Percentiles rank a stretch among this genome's conserved stretches.
phyloP scores from a whole-genome alignment of 2,888 invertebrate genomes.

The Agapostemon virescens region DNA sequence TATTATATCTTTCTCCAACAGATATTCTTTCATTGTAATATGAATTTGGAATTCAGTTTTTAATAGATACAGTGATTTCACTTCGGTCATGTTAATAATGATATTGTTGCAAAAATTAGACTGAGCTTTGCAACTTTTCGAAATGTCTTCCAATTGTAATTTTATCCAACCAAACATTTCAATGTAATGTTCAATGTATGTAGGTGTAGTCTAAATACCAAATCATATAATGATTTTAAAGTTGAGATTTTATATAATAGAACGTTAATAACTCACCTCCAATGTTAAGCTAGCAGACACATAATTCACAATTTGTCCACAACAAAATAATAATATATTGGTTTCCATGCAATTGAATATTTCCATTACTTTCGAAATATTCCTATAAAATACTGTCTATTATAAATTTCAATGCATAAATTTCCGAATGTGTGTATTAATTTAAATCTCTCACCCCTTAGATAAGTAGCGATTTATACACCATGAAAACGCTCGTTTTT shows the following conservation, averaged over 20 bases:
- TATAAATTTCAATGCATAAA: neutral
- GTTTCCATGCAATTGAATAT: constrained; percentile 72
- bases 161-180: constrained; percentile 69
- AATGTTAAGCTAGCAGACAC: constrained; percentile 59
- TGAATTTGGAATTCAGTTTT: constrained; percentile 66
- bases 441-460: constrained; percentile 71
- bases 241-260: neutral
- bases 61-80: constrained; percentile 66
- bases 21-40: constrained; percentile 62
- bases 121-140: constrained; percentile 40
- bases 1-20: constrained; percentile 58
- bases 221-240: constrained; percentile 38
- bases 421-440: constrained; percentile 4
- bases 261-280: constrained; percentile 64
- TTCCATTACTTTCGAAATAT: constrained; percentile 72
- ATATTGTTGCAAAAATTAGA: constrained; percentile 24
- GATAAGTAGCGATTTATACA: constrained; percentile 75
- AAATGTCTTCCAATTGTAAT: constrained; percentile 60
- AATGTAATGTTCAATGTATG: constrained; percentile 60
- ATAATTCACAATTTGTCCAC: constrained; percentile 67
- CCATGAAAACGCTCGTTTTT: constrained; percentile 70
- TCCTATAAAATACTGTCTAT: constrained; percentile 63
- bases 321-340: constrained; percentile 69
- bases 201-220: constrained; percentile 52
- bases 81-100: constrained; percentile 52